Conservation (phyloP, 92 coral and sea anemone species). For the Parazoanthus darwini region DNA sequence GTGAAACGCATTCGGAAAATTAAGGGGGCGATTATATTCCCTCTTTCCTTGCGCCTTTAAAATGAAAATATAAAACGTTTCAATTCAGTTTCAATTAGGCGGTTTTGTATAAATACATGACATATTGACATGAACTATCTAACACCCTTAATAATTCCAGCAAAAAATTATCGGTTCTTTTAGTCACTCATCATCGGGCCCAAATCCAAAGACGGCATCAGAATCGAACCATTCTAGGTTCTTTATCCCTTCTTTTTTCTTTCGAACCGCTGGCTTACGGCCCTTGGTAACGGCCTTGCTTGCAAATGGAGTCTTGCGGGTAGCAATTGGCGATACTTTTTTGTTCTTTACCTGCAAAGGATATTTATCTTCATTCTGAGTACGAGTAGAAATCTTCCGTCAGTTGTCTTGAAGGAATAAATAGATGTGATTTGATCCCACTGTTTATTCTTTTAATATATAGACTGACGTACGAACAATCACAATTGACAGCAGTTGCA, state of each 20-base stretch:
- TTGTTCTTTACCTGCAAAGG: slow-evolving; percentile 29
- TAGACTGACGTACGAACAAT: too few species aligned
- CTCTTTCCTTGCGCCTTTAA: background rate
- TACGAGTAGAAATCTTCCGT: background rate
- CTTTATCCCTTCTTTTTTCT: slow-evolving; percentile 61
- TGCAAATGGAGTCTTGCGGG: slow-evolving; percentile 81
- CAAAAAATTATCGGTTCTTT: background rate
- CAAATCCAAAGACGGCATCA: slow-evolving; percentile 89
- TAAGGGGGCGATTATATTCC: too few species aligned
- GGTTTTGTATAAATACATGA: background rate
- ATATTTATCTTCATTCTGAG: background rate
- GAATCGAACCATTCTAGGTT: slow-evolving; percentile 93
- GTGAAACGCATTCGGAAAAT: too few species aligned
- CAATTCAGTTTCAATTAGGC: background rate
- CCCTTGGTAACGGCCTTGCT: slow-evolving; percentile 69
- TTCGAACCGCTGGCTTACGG: slow-evolving; percentile 58
- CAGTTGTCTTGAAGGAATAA: background rate
- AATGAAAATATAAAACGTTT: too few species aligned
- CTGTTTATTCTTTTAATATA: too few species aligned
- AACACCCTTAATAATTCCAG: background rate
- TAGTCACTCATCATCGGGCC: slow-evolving; percentile 59
- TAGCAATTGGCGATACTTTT: slow-evolving; percentile 36
- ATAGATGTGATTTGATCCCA: too few species aligned
- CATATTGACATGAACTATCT: background rate
- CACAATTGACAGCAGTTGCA: background rate